phyloP scores from a whole-genome alignment of 2,888 invertebrate species.

The Drosophila anomalipes region DNA sequence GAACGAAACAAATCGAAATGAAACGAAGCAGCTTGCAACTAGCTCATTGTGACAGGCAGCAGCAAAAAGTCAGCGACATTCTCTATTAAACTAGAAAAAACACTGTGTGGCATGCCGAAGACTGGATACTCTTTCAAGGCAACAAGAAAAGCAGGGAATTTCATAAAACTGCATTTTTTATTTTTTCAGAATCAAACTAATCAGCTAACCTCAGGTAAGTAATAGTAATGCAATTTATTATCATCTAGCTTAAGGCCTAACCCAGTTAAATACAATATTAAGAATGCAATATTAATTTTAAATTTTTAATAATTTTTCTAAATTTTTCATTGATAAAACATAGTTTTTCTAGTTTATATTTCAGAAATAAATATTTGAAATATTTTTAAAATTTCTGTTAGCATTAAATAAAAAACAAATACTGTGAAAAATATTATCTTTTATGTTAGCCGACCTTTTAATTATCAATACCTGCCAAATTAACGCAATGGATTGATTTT shows the following conservation, averaged over 20 bases:
- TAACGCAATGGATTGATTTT: neutral
- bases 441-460: neutral
- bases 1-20: conserved; percentile 50
- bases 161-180: neutral
- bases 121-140: neutral
- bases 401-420: rapidly evolving
- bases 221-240: neutral
- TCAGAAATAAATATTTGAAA: neutral
- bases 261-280: no score
- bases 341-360: rapidly evolving
- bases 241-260: neutral
- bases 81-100: conserved; percentile 8
- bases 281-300: neutral
- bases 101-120: neutral
- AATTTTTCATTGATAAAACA: no score
- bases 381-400: neutral
- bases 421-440: rapidly evolving
- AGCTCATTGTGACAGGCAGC: conserved; percentile 48
- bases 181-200: neutral
- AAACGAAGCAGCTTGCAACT: conserved; percentile 39
- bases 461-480: neutral
- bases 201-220: neutral
- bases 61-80: conserved; percentile 37
- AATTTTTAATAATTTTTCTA: no score
- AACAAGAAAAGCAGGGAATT: neutral